Base-by-base conservation (phyloP, 2,888 invertebrate genomes). In the Leucophora obtusa region DNA sequence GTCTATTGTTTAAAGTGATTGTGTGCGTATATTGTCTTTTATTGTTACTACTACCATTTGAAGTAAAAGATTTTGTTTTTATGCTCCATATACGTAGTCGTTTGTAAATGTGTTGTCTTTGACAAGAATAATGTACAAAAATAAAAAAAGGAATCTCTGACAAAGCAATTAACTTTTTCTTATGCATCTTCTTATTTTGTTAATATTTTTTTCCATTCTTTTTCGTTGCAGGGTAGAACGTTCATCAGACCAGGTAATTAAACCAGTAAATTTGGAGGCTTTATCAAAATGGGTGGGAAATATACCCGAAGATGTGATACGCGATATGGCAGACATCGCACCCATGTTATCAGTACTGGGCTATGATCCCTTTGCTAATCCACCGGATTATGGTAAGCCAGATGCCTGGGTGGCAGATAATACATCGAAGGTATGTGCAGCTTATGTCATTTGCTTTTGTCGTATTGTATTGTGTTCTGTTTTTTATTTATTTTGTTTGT, bases 221-320 rank as follows among this genome's bases (percentile, higher is more conserved):
- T 53, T 21, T 24, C 35, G 14, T 79, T 82, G 51, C 92, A 98
- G 98, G 91, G 97, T 97, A 89, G 98, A 99, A 92, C 94, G 98
- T 82, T 98, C 98, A 60, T 98, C 98, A 82, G 98, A 99, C 92
- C 99, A 99, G 93, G 98, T 99, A 86, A 97, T 99, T 90, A 98
- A 98, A 88, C 98, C 99, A 14, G 96, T 99, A 80, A 99, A 99
- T 92, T 92, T 97, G 87, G 98, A 98, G 91, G 99, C 99, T 60
- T 92, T 99, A 83, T 93, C 94, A 86, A 97, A 96, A 91, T 97
- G 97, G 97, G 96, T 96, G 84, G 96, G 96, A 75, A 93, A 95
- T 89, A 93, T 97, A 88, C 97, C 97, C 86, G 93, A 94, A 24
- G 98, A 99, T 91, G 98, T 98, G 79, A 94, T 97, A 82, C 93